Conservation (phyloP, 2,113 vertebrate genomes). For the Ascaphus truei region DNA sequence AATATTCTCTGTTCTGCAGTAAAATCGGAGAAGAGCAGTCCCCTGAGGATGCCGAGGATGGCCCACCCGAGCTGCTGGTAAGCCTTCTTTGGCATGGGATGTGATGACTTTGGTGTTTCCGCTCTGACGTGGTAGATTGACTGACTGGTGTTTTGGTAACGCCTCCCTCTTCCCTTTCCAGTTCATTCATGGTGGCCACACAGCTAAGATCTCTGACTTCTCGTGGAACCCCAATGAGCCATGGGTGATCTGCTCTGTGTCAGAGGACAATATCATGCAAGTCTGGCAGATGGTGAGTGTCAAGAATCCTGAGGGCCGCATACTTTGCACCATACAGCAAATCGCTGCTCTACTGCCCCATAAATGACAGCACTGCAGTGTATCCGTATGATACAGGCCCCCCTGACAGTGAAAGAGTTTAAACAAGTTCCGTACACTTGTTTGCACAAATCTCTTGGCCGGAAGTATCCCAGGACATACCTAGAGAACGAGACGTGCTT, state of each 20-base stretch:
- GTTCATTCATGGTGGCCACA: conserved; percentile 97
- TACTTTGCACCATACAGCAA: accelerated
- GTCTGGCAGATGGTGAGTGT: conserved; percentile 95
- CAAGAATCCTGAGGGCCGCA: background rate
- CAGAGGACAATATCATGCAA: conserved; percentile 99
- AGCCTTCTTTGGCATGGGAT: no score
- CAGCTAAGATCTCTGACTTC: conserved; percentile 97
- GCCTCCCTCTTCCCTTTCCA: conserved; percentile 10
- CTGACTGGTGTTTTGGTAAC: no score
- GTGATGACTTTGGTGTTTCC: background rate
- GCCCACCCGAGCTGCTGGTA: conserved; percentile 94
- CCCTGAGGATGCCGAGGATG: conserved; percentile 95
- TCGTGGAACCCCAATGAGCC: conserved; percentile 98
- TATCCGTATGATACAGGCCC: no score
- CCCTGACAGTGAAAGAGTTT: no score
- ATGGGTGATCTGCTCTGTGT: conserved; percentile 99
- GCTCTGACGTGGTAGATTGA: background rate
- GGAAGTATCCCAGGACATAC: no score
- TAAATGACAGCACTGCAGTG: background rate
- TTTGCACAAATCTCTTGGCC: no score
- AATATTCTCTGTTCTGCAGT: conserved; percentile 62
- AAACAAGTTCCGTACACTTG: no score
- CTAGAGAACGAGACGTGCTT: no score
- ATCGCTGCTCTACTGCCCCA: background rate
- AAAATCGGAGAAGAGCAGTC: conserved; percentile 98